Percentiles rank a stretch among this genome's conserved stretches.
phyloP scores from a whole-genome alignment of 2,888 invertebrate genomes.

The Gastrophysa polygoni region DNA sequence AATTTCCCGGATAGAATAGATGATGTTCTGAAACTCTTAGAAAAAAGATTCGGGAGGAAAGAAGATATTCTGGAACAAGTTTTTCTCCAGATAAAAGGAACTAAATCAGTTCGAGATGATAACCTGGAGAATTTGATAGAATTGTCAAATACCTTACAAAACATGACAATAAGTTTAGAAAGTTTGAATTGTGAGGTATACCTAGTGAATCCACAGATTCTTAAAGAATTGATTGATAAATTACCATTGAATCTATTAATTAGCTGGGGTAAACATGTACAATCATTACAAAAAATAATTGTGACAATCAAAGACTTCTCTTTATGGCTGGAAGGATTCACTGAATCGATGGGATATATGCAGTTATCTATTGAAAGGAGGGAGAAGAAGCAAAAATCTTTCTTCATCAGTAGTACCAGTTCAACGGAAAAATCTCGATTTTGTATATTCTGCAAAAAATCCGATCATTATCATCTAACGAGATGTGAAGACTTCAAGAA shows the following conservation, averaged over 20 bases:
- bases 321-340: background rate
- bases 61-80: background rate
- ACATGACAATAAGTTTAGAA: background rate
- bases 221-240: background rate
- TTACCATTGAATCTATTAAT: background rate
- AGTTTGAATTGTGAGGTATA: background rate
- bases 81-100: background rate
- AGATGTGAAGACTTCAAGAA: background rate
- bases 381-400: background rate
- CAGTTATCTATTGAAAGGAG: background rate
- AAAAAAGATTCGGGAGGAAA: background rate
- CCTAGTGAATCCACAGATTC: background rate
- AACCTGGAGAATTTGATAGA: background rate
- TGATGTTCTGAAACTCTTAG: background rate
- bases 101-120: background rate
- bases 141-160: background rate
- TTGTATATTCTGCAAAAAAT: background rate
- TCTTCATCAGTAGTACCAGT: background rate
- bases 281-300: background rate
- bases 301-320: background rate
- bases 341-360: background rate
- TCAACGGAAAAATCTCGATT: conserved; percentile 2
- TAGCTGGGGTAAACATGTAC: background rate
- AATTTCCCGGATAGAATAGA: background rate
- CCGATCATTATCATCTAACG: conserved; percentile 1